Percentiles rank a stretch among this genome's conserved stretches.
Evolutionary conservation across 2,888 invertebrate species (phyloP).

Genomic region (Oscheius sp.): DNA sequence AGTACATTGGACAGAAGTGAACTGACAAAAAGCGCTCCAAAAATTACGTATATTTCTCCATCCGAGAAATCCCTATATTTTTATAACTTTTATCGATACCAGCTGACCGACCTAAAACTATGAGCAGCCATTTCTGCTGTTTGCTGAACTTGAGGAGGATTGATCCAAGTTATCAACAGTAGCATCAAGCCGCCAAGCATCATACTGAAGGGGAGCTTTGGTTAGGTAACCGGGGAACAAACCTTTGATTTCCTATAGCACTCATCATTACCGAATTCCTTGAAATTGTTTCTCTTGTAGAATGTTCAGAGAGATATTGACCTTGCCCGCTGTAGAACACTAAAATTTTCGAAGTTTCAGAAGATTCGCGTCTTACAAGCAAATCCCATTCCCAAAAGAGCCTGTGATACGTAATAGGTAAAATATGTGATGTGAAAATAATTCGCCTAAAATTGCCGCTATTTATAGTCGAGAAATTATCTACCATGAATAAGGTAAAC

Average conservation of each 20-base stretch:
- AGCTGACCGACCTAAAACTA: slow-evolving; percentile 9
- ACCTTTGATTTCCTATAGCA: slow-evolving; percentile 34
- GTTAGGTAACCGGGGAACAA: too few relatives aligned
- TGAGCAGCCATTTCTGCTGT: slow-evolving; percentile 1
- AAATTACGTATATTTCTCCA: slow-evolving; percentile 30
- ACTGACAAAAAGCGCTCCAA: not conserved
- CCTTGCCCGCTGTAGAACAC: slow-evolving; percentile 39
- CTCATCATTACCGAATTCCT: slow-evolving; percentile 38
- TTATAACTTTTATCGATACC: not conserved
- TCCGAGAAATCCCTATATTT: slow-evolving; percentile 27
- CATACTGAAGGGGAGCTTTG: slow-evolving; percentile 17
- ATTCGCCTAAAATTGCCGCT: slow-evolving; percentile 2
- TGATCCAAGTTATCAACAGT: slow-evolving; percentile 16
- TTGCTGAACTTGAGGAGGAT: not conserved
- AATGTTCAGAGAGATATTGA: slow-evolving; percentile 35
- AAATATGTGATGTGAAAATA: slow-evolving; percentile 22
- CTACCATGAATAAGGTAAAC: slow-evolving; percentile 24
- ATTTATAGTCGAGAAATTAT: not conserved
- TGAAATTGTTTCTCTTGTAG: slow-evolving; percentile 34
- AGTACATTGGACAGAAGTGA: slow-evolving; percentile 16
- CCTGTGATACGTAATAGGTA: slow-evolving; percentile 21
- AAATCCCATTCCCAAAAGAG: slow-evolving; percentile 35
- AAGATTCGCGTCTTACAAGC: slow-evolving; percentile 17
- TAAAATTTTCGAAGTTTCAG: not conserved
- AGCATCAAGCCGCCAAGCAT: slow-evolving; percentile 30